Evolutionary conservation across 2,113 vertebrate genomes (phyloP).

Genomic region (Panthera leo): DNA sequence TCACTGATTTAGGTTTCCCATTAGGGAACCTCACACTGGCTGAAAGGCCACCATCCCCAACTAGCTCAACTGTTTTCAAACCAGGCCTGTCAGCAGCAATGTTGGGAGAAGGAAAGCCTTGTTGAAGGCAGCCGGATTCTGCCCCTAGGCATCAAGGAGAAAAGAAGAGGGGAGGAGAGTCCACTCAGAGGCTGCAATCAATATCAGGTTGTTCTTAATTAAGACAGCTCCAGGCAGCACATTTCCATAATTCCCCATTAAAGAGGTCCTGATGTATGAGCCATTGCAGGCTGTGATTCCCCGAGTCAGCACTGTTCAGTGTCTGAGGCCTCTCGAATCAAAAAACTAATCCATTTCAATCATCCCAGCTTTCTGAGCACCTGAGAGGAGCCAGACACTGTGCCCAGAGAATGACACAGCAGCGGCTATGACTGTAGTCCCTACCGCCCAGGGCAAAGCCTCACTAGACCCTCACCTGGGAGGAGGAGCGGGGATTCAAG

Average conservation of each 20-base stretch:
- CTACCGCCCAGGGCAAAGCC: not conserved
- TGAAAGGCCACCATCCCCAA: constrained; percentile 3
- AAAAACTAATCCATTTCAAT: constrained; percentile 21
- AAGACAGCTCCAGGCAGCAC: constrained; percentile 20
- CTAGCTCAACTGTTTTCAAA: constrained; percentile 25
- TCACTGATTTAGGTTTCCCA: not conserved
- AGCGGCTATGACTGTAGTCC: not conserved
- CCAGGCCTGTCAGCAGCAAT: not conserved
- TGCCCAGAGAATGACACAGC: not conserved
- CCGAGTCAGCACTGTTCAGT: not conserved
- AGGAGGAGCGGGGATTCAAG: not conserved
- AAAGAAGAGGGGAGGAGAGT: not conserved
- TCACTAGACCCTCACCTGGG: not conserved
- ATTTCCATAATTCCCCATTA: constrained; percentile 57
- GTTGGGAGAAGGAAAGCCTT: constrained; percentile 26
- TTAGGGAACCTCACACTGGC: not conserved
- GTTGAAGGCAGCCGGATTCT: not conserved
- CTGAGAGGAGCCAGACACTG: not conserved
- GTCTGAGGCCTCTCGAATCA: constrained; percentile 38
- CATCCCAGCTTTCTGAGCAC: not conserved
- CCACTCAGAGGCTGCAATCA: constrained; percentile 26
- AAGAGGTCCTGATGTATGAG: constrained; percentile 39
- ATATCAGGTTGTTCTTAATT: constrained; percentile 53
- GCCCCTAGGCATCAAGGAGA: constrained; percentile 35
- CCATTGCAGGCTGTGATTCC: not conserved